Conservation (phyloP, 2,888 invertebrate genomes). For the Acrobasis repandana region DNA sequence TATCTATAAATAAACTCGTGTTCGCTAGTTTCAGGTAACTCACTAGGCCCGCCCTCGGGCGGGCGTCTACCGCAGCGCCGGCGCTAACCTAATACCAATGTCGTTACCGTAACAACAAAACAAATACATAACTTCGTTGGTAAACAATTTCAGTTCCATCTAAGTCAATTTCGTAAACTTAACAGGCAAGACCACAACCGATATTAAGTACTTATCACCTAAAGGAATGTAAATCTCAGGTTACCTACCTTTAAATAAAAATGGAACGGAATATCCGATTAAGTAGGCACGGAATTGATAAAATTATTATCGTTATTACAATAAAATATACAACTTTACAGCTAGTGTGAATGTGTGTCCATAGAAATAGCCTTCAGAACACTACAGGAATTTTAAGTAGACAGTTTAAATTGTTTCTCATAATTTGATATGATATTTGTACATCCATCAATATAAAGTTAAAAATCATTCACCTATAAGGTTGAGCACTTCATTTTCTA, state of each 20-base stretch:
- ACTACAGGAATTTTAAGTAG: constrained; percentile 15
- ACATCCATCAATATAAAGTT: constrained; percentile 35
- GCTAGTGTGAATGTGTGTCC: constrained; percentile 30
- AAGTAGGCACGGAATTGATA: constrained; percentile 46
- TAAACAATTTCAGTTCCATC: constrained; percentile 80
- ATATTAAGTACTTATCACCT: constrained; percentile 82
- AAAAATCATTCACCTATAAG: constrained; percentile 37
- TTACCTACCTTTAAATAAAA: constrained; percentile 45
- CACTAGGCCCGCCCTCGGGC: constrained; percentile 62
- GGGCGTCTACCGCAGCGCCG: constrained; percentile 62
- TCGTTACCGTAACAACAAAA: constrained; percentile 64
- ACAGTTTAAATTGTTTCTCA: constrained; percentile 18
- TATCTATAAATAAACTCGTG: constrained; percentile 76
- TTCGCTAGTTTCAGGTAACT: constrained; percentile 78
- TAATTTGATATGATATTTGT: constrained; percentile 33
- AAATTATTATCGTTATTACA: constrained; percentile 48
- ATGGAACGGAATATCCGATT: constrained; percentile 61
- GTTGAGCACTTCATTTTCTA: constrained; percentile 42
- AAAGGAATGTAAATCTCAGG: constrained; percentile 77
- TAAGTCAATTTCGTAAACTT: constrained; percentile 79
- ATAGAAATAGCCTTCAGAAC: constrained; percentile 16
- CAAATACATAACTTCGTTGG: constrained; percentile 76
- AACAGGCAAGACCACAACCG: constrained; percentile 84
- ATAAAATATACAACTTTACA: constrained; percentile 34
- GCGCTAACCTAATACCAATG: constrained; percentile 59